A percentile compares a stretch with the other conserved stretches of the same genome.
phyloP scores from a whole-genome alignment of 2,113 vertebrate genomes.

The Alaudala cheleensis region DNA sequence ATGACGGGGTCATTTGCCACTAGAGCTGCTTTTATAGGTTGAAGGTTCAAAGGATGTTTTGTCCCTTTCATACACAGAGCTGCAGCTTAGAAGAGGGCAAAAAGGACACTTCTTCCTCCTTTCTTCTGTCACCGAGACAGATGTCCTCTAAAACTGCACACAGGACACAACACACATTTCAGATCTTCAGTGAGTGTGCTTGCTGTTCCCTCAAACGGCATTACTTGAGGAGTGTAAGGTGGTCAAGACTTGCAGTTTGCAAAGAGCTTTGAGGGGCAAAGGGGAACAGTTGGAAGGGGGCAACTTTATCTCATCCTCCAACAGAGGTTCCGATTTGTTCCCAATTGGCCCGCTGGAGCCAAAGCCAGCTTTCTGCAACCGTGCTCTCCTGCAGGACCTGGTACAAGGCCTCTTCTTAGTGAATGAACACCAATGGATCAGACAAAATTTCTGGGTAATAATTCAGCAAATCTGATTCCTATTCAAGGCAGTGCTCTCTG shows the following conservation, averaged over 20 bases:
- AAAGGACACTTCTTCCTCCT: slow-evolving; percentile 10
- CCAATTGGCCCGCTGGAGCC: background rate
- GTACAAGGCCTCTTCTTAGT: background rate
- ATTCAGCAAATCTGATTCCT: background rate
- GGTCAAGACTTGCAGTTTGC: too few relatives aligned
- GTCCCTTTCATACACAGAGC: background rate
- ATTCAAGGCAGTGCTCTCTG: background rate
- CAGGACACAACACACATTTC: background rate
- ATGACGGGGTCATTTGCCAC: slow-evolving; percentile 6
- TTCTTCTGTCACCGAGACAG: slow-evolving; percentile 28
- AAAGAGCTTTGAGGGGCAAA: background rate
- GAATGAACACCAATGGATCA: background rate
- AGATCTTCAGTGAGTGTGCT: background rate
- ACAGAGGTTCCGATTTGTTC: background rate
- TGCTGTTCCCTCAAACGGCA: background rate
- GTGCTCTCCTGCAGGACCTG: background rate
- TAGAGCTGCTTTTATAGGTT: slow-evolving; percentile 43
- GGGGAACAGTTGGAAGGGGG: background rate
- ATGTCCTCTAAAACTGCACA: background rate
- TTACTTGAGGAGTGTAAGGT: fast-evolving
- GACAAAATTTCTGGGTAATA: background rate
- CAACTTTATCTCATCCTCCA: background rate
- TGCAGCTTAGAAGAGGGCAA: background rate
- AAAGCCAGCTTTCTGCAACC: background rate
- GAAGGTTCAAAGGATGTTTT: slow-evolving; percentile 38